Base-by-base conservation (phyloP, 1,140 invertebrate genomes). In the Gryon sp. region DNA sequence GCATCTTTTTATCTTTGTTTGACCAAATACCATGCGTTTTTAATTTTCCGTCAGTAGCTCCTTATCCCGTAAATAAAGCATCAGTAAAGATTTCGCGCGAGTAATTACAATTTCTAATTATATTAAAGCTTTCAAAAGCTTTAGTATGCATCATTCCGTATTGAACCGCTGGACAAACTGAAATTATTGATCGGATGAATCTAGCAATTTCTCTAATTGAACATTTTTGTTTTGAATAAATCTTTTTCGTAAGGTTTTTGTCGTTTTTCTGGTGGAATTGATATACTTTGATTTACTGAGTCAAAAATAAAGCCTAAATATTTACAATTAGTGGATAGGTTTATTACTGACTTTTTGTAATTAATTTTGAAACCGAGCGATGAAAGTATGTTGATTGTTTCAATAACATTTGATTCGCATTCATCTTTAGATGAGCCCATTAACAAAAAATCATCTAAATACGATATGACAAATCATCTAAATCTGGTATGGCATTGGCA, bases 371-470 rank as follows among this genome's bases (percentile, higher is more conserved):
- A 40, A 1, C 63, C 63, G 19, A 69, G 38, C 7, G 28, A 50
- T 12, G 8, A 43, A 0, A 70, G 8, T 1, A 43, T 8, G 14
- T 32, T 43, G 4, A 36, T 34, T 24, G 55, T 70, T 2, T 1
- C 5, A 3, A 19, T 20, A 22, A 70, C 7, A 24, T 52, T 60
- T 2, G 14, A 2, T 2, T 14, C 1, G 24, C 46, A 53, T 34
- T 50, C 55, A 19, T 14, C 2, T 12, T 32, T 9, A 7, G 14
- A 41, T 26, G 36, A 19, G 2, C 65, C 50, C 7, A 70, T 19
- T 4, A 70, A 9, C 32, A 70, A 26, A 16, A 59, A 19, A 41
- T 70, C 65, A n/a, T 70, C 53, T 26, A 70, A 12, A n/a, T n/a
- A n/a, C n/a, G n/a, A n/a, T n/a, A n/a, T n/a, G n/a, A n/a, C n/a